These are phyloP conservation scores for Caenorhabditis sulstoni DNA, from an alignment of 2,888 invertebrate species.

Conservation along the genomic window DNA sequence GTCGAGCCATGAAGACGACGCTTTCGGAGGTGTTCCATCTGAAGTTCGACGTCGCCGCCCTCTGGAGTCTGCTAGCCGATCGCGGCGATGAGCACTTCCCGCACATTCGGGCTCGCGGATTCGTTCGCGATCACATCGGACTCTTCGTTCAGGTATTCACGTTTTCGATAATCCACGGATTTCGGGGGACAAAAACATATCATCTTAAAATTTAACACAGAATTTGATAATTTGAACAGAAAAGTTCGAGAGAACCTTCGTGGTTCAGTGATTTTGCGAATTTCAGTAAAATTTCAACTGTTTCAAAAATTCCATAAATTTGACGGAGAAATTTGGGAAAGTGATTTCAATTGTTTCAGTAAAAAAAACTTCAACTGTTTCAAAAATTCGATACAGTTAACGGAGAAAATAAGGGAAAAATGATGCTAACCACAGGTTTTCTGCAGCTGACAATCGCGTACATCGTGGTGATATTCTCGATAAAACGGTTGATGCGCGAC, in stretches of 20 bases:
- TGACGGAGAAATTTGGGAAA: not conserved
- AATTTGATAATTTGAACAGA: too few species aligned
- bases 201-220: too few species aligned
- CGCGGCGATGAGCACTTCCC: slow-evolving; percentile 44
- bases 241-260: too few species aligned
- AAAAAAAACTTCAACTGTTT: not conserved
- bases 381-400: not conserved
- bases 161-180: too few species aligned
- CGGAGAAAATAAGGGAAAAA: not conserved
- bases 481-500: slow-evolving; percentile 81
- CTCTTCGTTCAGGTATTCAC: slow-evolving; percentile 32
- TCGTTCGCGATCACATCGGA: slow-evolving; percentile 26
- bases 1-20: slow-evolving; percentile 35
- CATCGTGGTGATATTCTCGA: slow-evolving; percentile 79
- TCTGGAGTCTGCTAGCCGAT: slow-evolving; percentile 39
- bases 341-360: too few species aligned
- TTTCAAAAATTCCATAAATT: not conserved
- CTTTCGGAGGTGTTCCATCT: slow-evolving; percentile 39
- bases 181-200: too few species aligned
- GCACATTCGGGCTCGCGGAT: slow-evolving; percentile 15
- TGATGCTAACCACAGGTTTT: too few species aligned
- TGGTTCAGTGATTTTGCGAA: too few species aligned
- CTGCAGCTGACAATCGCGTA: slow-evolving; percentile 61
- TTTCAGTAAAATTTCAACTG: not conserved
- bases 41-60: slow-evolving; percentile 36